Evolutionary conservation across 2,113 vertebrate species (phyloP).

Genomic region (Pluvianellus socialis): DNA sequence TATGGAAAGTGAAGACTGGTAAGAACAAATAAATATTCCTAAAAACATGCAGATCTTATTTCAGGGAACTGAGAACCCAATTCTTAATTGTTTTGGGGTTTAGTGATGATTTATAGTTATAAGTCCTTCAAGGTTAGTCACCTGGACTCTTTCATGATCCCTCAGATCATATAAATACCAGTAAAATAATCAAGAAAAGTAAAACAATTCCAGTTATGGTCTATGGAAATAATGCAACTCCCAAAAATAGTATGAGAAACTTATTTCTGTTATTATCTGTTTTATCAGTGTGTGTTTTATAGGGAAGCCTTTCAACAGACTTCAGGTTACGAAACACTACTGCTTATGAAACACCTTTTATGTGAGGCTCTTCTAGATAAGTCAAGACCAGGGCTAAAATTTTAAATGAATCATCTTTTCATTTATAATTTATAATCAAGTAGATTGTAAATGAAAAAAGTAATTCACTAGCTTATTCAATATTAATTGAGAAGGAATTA

Average conservation of each 20-base stretch:
- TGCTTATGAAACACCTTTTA: not conserved
- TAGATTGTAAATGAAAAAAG: constrained; percentile 10
- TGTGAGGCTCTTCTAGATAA: not conserved
- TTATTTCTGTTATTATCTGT: not conserved
- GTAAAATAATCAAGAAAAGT: not conserved
- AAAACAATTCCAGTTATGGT: not conserved
- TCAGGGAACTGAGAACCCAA: not conserved
- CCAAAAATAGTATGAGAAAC: not conserved
- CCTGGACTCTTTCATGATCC: not conserved
- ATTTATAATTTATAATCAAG: constrained; percentile 12
- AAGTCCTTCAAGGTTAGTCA: not conserved
- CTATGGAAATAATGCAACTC: not conserved
- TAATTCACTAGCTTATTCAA: constrained; percentile 8
- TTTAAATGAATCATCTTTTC: not conserved
- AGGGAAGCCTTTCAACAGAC: not conserved
- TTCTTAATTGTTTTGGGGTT: not conserved
- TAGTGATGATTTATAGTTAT: not conserved
- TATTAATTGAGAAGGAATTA: constrained; percentile 8
- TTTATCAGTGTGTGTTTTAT: not conserved
- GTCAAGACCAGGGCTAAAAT: not conserved
- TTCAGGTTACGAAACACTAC: not conserved
- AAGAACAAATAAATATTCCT: not conserved
- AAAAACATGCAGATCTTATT: not conserved
- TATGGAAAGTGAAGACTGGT: not conserved
- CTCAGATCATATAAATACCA: not conserved